Conservation (phyloP, 2,888 invertebrate genomes). For the Nemotelus pantherinus region DNA sequence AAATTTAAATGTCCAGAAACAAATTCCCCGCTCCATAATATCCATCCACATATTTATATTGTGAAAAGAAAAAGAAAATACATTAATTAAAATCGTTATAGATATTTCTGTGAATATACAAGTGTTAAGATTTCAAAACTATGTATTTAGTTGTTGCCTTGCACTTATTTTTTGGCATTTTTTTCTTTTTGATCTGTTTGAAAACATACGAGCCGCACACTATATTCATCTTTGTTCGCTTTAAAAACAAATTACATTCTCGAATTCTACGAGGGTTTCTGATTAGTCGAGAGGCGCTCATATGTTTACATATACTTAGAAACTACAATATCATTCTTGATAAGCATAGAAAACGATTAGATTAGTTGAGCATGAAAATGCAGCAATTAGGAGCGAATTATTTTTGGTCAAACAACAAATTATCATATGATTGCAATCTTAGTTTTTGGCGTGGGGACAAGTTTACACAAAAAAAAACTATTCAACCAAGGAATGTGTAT, state of each 20-base stretch:
- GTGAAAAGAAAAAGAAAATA: constrained; percentile 51
- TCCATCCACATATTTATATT: constrained; percentile 49
- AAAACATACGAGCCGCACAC: constrained; percentile 28
- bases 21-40: constrained; percentile 49
- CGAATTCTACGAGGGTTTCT: neutral
- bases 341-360: constrained; percentile 15
- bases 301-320: constrained; percentile 31
- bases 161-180: too few species aligned
- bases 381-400: constrained; percentile 16
- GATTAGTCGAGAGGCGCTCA: constrained; percentile 3
- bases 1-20: constrained; percentile 49
- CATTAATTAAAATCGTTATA: constrained; percentile 45
- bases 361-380: constrained; percentile 29
- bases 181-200: neutral
- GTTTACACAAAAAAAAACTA: constrained; percentile 13
- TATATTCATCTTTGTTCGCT: neutral
- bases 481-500: constrained; percentile 47
- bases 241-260: neutral
- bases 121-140: constrained; percentile 4
- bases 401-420: constrained; percentile 21
- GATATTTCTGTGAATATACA: constrained; percentile 41
- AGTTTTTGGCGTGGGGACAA: constrained; percentile 6
- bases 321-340: constrained; percentile 8
- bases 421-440: constrained; percentile 17
- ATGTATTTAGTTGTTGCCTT: too few species aligned